A percentile compares a stretch with the other conserved stretches of the same genome.
phyloP scores from a whole-genome alignment of 1,140 invertebrate genomes.

The Patella vulgata region DNA sequence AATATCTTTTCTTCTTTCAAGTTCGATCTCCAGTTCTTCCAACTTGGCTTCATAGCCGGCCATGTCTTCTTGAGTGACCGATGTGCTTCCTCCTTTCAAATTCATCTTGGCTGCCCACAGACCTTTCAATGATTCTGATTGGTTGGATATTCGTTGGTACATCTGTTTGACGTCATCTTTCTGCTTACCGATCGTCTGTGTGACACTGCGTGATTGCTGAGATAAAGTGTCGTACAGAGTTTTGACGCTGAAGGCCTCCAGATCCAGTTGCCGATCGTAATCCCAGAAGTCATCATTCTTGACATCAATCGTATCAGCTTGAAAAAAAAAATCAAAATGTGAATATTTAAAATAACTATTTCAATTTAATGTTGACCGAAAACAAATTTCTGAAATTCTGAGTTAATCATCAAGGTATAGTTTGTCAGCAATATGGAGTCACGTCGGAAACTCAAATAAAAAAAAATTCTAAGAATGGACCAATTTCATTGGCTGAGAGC shows the following conservation, averaged over 20 bases:
- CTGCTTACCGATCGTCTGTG: slow-evolving; percentile 55
- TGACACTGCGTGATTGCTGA: slow-evolving; percentile 54
- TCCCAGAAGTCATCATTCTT: slow-evolving; percentile 65
- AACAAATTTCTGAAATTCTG: too few species aligned
- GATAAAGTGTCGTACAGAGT: slow-evolving; percentile 58
- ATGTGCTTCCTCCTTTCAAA: slow-evolving; percentile 45
- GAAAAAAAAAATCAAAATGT: slow-evolving; percentile 21
- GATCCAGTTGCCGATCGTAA: slow-evolving; percentile 58
- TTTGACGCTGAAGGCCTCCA: slow-evolving; percentile 58
- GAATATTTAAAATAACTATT: background rate
- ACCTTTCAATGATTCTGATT: slow-evolving; percentile 59
- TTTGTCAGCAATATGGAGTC: background rate
- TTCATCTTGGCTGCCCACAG: slow-evolving; percentile 64
- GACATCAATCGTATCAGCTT: slow-evolving; percentile 44
- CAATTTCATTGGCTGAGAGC: too few species aligned
- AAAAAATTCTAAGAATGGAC: too few species aligned
- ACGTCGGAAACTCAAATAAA: too few species aligned
- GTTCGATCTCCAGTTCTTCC: slow-evolving; percentile 54
- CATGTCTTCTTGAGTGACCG: slow-evolving; percentile 55
- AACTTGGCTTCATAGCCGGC: slow-evolving; percentile 52
- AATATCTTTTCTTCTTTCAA: slow-evolving; percentile 55
- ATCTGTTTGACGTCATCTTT: slow-evolving; percentile 62
- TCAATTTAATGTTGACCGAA: too few species aligned
- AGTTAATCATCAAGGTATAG: background rate
- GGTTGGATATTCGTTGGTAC: slow-evolving; percentile 57